Evolutionary conservation across 1,140 invertebrate genomes (phyloP), one percentile per base, ranked within the genome.

Genomic region (Latrodectus geometricus): DNA sequence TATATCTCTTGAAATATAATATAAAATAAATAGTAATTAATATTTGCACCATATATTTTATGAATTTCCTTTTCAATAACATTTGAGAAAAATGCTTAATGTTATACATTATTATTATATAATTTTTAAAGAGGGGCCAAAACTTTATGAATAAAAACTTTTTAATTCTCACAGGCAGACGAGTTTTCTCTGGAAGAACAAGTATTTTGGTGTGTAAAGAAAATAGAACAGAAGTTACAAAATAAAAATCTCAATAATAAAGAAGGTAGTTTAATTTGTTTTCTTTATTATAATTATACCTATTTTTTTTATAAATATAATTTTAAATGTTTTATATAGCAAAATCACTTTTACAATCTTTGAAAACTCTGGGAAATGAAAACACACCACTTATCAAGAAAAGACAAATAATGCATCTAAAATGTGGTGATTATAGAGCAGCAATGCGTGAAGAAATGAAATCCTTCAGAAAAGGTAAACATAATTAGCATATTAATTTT

Each of bases 401-500:
- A 20, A 70, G 78, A 21, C 78, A 81, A 72, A 66, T 72, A 21
- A 81, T 81, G 78, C 66, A 66, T 23, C 9, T 54, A 35, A 23
- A 65, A 5, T 81, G 78, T 81, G 78, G 78, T 54, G 68, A 81
- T 70, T 81, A 81, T 52, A 52, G 78, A 17, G 52, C 52, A 35
- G n/a, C 17, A 23, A 81, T 81, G 78, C 8, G 52, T 15, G 50
- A 81, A 8, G 21, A 70, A 72, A 21, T 17, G 8, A 23, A 81
- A 48, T 8, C 11, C 15, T 23, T 35, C 17, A 17, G 52, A 21
- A 20, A 81, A 17, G 12, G 78, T 81, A 72, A 70, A 49, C 23
- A 20, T 21, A n/a, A 52, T 66, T 4, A 14, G 3, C 54, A 14
- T 61, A 0, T 61, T 1, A 61, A 14, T 61, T 61, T 14, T 61